Base-by-base conservation (phyloP, 2,113 vertebrate species). In the Hippocampus mohnikei region DNA sequence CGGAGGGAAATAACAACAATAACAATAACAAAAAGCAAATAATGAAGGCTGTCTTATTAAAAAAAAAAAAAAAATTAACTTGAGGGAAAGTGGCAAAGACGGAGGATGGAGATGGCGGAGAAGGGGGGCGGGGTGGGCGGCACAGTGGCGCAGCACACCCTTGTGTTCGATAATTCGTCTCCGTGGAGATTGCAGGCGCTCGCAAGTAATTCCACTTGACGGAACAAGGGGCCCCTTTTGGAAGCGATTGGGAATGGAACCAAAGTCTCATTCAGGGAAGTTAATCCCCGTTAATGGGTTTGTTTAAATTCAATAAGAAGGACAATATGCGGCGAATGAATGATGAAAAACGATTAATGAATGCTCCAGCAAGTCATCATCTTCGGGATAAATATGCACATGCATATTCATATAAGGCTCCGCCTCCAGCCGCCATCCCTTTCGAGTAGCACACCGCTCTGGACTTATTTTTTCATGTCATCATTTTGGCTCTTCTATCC, bases 231-330 rank as follows among this genome's bases (percentile, higher is more conserved):
- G 78, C 72, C 82, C 82, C 69, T 88, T 83, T 82, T 76, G 69
- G 81, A 86, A 80, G 80, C 86, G 85, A 85, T 87, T 89, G 85
- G 88, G 86, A 90, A 84, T 80, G 71, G 82, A 85, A 88, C 85
- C 89, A 90, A 84, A 88, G 87, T 86, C 86, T 89, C 81, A 90
- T 88, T 92, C 88, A 87, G 79, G 79, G 79, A 79, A 85, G 83
- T 90, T 91, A 93, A 92, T 92, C 91, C 89, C 84, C 65, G 70
- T 90, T 91, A 92, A 90, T 90, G 83, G 88, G 86, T 92, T 91
- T 91, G 88, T 89, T 90, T 91, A 88, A 91, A 90, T 91, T 90
- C 81, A 90, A 87, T 90, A 88, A 87, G 84, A 85, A 71, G 42
- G 75, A 81, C 86, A 79, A 88, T 90, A 91, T 90, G 84, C 85